A percentile compares a stretch with the other conserved stretches of the same genome.
Evolutionary conservation across 2,888 invertebrate species (phyloP).

Genomic region (Stenichneumon culpator): DNA sequence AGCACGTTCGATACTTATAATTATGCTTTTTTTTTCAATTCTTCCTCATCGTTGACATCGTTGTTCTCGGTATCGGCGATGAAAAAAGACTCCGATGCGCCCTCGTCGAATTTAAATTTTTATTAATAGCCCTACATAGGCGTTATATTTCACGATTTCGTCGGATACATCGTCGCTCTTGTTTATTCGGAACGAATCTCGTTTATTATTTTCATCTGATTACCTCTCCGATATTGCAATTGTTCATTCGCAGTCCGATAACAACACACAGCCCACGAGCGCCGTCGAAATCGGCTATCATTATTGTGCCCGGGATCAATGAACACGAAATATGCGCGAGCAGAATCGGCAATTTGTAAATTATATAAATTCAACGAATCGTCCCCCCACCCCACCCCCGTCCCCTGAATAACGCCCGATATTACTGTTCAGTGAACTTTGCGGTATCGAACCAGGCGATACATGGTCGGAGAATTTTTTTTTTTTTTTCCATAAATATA

Average conservation of each 20-base stretch:
- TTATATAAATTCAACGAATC: slow-evolving; percentile 66
- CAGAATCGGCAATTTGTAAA: slow-evolving; percentile 67
- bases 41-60: neutral
- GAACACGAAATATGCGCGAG: slow-evolving; percentile 70
- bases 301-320: slow-evolving; percentile 74
- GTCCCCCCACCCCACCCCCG: neutral
- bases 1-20: slow-evolving; percentile 41
- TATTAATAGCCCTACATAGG: slow-evolving; percentile 42
- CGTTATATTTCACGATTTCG: slow-evolving; percentile 7
- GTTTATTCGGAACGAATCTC: slow-evolving; percentile 49
- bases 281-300: slow-evolving; percentile 41
- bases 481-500: neutral
- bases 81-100: neutral
- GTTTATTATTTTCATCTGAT: slow-evolving; percentile 68
- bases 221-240: slow-evolving; percentile 66
- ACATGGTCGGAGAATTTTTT: neutral
- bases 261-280: slow-evolving; percentile 47
- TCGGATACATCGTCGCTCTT: slow-evolving; percentile 14
- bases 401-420: slow-evolving; percentile 22
- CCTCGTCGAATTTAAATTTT: slow-evolving; percentile 13
- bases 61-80: slow-evolving; percentile 3
- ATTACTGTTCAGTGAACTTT: slow-evolving; percentile 63
- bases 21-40: slow-evolving; percentile 19
- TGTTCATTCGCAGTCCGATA: slow-evolving; percentile 65
- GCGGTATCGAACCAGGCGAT: slow-evolving; percentile 31